These are phyloP conservation scores for Chionoecetes opilio DNA, from an alignment of 1,140 invertebrate genomes.

Conservation along the genomic window DNA sequence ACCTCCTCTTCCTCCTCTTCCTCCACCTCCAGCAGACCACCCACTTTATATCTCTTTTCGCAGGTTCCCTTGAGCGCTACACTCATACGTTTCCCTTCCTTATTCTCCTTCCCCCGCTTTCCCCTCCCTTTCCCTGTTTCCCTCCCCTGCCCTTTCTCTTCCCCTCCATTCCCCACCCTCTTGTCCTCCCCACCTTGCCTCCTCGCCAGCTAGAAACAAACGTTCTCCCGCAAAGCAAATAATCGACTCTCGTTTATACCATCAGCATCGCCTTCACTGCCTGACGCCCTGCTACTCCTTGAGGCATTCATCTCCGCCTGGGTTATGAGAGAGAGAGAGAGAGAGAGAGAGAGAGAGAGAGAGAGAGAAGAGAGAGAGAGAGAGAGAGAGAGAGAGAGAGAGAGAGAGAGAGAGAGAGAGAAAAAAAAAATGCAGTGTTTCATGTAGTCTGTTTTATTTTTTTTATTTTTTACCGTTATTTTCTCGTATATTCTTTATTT, in stretches of 20 bases:
- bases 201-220: not conserved
- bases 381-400: slow-evolving; percentile 27
- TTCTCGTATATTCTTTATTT: not conserved
- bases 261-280: too few relatives aligned
- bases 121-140: not conserved
- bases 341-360: slow-evolving; percentile 27
- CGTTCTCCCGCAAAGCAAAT: not conserved
- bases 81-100: not conserved
- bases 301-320: too few relatives aligned
- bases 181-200: not conserved
- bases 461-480: not conserved
- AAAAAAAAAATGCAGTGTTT: too few relatives aligned
- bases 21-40: not conserved
- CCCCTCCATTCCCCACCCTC: not conserved
- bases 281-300: too few relatives aligned
- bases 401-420: not conserved
- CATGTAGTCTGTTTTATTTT: not conserved
- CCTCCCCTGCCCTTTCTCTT: not conserved
- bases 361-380: slow-evolving; percentile 25
- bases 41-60: slow-evolving; percentile 12
- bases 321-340: slow-evolving; percentile 7
- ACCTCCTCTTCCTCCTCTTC: not conserved
- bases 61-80: slow-evolving; percentile 6
- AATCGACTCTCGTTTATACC: slow-evolving; percentile 3
- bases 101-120: not conserved